Conservation (phyloP, 2,888 invertebrate species). For the Anagyrus pseudococci region DNA sequence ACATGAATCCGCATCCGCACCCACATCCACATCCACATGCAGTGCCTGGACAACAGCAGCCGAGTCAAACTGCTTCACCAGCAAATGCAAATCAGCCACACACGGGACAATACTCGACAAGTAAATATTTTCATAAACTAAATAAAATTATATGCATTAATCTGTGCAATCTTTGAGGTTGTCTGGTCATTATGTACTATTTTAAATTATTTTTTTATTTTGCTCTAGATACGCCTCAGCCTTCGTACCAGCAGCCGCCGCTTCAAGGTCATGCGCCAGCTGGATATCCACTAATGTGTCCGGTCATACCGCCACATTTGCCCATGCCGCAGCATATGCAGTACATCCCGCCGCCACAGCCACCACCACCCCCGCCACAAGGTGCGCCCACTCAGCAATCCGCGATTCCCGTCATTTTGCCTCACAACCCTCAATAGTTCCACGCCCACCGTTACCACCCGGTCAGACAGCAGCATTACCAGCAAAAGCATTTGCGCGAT, state of each 20-base stretch:
- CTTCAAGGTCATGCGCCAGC: conserved; percentile 64
- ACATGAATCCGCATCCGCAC: conserved; percentile 65
- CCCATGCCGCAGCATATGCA: conserved; percentile 64
- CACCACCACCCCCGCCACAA: conserved; percentile 63
- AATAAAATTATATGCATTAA: neutral
- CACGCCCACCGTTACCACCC: conserved; percentile 33
- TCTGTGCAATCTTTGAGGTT: too few relatives aligned
- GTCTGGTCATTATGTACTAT: too few relatives aligned
- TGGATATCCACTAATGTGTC: conserved; percentile 68
- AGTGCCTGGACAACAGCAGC: conserved; percentile 57
- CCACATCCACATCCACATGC: conserved; percentile 63
- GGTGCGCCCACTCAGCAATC: conserved; percentile 50
- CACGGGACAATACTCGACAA: conserved; percentile 45
- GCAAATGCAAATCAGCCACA: conserved; percentile 63
- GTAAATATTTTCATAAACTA: too few relatives aligned
- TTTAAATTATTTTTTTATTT: conserved; percentile 8
- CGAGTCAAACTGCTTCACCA: conserved; percentile 58
- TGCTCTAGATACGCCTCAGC: conserved; percentile 55
- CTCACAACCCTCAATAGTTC: conserved; percentile 62
- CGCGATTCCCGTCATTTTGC: conserved; percentile 62
- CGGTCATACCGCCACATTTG: conserved; percentile 64
- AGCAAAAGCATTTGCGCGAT: conserved; percentile 22
- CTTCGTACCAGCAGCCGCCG: conserved; percentile 68
- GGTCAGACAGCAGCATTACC: conserved; percentile 31
- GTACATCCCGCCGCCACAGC: conserved; percentile 64